Conservation (phyloP, 2,797 vertebrate species). For the Aulostomus chinensis region DNA sequence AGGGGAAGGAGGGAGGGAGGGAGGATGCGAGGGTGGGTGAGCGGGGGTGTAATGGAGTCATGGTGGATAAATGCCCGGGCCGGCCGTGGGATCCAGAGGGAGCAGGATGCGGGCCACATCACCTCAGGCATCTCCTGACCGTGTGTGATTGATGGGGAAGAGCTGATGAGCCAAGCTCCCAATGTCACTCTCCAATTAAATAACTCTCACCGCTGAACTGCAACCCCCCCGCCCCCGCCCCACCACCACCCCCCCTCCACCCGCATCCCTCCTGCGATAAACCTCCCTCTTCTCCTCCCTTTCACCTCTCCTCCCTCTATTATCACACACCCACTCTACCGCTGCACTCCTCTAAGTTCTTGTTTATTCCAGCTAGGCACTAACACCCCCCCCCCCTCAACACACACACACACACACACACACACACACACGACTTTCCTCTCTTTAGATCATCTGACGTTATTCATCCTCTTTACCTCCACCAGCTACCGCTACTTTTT, state of each 20-base stretch:
- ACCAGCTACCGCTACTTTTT: too few relatives aligned
- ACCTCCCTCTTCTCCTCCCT: conserved; percentile 50
- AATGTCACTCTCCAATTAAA: conserved; percentile 84
- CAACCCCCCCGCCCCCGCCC: too few relatives aligned
- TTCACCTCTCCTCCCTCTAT: conserved; percentile 27
- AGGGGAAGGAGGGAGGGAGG: background rate
- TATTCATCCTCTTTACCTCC: too few relatives aligned
- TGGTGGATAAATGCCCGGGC: conserved; percentile 44
- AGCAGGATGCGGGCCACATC: conserved; percentile 41
- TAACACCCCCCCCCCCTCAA: too few relatives aligned
- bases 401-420: too few relatives aligned
- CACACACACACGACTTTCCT: background rate
- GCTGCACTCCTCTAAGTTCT: conserved; percentile 40
- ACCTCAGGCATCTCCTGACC: conserved; percentile 67
- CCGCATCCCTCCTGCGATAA: conserved; percentile 6
- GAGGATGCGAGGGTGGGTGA: background rate
- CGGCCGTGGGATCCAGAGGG: conserved; percentile 20
- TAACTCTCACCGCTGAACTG: conserved; percentile 74
- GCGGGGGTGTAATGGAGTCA: conserved; percentile 41
- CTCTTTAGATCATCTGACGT: conserved; percentile 1
- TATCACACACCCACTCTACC: conserved; percentile 29
- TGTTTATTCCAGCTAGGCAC: conserved; percentile 24
- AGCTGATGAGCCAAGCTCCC: conserved; percentile 73
- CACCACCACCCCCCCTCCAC: too few relatives aligned
- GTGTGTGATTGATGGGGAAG: conserved; percentile 76